Evolutionary conservation across 2,113 vertebrate species (phyloP).

Genomic region (Xyliphius kryptos): DNA sequence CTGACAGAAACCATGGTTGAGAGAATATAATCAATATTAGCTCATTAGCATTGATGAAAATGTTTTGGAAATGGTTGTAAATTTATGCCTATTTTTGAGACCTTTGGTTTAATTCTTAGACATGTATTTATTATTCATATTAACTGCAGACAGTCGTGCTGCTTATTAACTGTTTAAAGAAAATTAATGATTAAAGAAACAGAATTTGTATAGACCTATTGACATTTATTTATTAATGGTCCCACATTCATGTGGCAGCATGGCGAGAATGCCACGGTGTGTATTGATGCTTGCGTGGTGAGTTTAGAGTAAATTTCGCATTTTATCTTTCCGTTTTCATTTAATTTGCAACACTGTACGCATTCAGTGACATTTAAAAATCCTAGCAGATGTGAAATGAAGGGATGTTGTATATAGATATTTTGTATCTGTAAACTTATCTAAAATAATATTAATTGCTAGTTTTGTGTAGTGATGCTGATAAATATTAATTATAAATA

Average conservation of each 20-base stretch:
- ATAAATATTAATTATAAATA: background rate
- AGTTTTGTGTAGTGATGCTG: too few relatives aligned
- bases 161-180: too few relatives aligned
- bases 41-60: too few relatives aligned
- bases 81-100: too few relatives aligned
- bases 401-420: background rate
- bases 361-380: constrained; percentile 58
- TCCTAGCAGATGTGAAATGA: background rate
- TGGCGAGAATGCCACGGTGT: constrained; percentile 27
- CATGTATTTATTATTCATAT: too few relatives aligned
- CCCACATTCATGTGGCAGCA: constrained; percentile 24
- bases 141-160: too few relatives aligned
- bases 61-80: too few relatives aligned
- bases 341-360: constrained; percentile 29
- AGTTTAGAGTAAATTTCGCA: background rate
- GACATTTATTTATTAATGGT: constrained; percentile 42
- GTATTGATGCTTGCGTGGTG: constrained; percentile 15
- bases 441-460: background rate
- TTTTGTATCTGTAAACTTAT: background rate
- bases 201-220: constrained; percentile 25
- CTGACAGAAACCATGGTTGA: too few relatives aligned
- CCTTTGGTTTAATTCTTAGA: too few relatives aligned
- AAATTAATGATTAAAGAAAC: background rate
- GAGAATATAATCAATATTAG: too few relatives aligned
- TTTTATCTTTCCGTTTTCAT: constrained; percentile 34